Percentiles rank a stretch among this genome's conserved stretches.
phyloP scores from a whole-genome alignment of 2,888 invertebrate species.

The Zaprionus bogoriensis region DNA sequence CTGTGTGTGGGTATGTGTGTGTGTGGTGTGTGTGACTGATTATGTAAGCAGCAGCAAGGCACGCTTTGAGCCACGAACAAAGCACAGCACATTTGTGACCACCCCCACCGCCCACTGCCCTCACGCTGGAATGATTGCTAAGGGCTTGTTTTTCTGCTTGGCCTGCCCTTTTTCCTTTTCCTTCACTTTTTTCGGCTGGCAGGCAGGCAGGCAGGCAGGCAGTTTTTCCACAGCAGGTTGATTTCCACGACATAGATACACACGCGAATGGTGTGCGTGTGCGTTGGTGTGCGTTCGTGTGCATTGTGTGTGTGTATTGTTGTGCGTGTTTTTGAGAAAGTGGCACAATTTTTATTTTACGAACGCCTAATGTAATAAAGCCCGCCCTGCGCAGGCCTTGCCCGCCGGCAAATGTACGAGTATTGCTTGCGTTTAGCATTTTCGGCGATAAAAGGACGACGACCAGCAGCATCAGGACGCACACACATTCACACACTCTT shows the following conservation, averaged over 20 bases:
- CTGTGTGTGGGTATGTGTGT: conserved; percentile 7
- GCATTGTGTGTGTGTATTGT: conserved; percentile 40
- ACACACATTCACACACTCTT: neutral
- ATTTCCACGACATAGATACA: conserved; percentile 50
- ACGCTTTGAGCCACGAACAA: conserved; percentile 24
- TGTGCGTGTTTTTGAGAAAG: conserved; percentile 71
- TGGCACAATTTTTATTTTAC: conserved; percentile 78
- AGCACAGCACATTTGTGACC: conserved; percentile 39
- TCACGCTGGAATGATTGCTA: conserved; percentile 1
- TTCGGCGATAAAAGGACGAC: conserved; percentile 66
- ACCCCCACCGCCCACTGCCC: neutral
- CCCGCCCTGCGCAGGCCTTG: conserved; percentile 59
- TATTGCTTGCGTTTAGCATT: conserved; percentile 78
- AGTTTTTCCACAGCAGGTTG: conserved; percentile 74
- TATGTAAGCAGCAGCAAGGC: conserved; percentile 65
- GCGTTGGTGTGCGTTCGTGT: conserved; percentile 20
- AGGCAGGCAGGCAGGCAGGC: too few species aligned
- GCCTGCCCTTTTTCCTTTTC: conserved; percentile 60
- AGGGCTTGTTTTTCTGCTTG: conserved; percentile 51
- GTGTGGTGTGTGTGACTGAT: conserved; percentile 65
- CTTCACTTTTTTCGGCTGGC: too few species aligned
- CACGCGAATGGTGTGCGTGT: conserved; percentile 8
- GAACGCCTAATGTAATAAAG: conserved; percentile 77
- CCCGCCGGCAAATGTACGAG: conserved; percentile 51
- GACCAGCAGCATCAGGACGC: conserved; percentile 46